These are phyloP conservation scores for Leptobrachium leishanense DNA, from an alignment of 2,113 vertebrate genomes.

Conservation along the genomic window DNA sequence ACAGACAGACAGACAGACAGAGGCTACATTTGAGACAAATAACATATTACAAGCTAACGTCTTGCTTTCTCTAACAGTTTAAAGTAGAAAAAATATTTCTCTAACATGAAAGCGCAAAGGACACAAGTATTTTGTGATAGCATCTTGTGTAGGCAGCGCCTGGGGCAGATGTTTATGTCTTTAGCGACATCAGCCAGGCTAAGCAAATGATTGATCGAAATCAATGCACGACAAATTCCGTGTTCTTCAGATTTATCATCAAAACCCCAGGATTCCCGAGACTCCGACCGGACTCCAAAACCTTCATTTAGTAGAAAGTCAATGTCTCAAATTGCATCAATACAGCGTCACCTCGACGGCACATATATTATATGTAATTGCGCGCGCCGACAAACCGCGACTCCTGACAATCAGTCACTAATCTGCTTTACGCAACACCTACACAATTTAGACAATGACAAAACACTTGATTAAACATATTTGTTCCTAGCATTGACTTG, in stretches of 20 bases:
- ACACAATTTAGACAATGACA: background rate
- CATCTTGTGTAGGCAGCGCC: no score
- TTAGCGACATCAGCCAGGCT: no score
- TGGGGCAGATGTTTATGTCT: no score
- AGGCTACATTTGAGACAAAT: no score
- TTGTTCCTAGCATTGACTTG: slow-evolving; percentile 2
- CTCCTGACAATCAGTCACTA: background rate
- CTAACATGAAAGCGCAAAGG: no score
- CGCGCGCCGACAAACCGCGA: background rate
- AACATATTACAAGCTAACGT: no score
- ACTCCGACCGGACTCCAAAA: background rate
- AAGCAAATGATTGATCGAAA: background rate
- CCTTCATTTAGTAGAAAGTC: background rate
- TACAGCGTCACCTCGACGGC: background rate
- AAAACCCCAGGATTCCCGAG: background rate
- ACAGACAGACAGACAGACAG: no score
- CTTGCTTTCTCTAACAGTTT: no score
- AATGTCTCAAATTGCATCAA: background rate
- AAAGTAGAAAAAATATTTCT: no score
- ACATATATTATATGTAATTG: slow-evolving; percentile 3
- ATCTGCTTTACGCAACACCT: background rate
- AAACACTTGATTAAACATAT: background rate
- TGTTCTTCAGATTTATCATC: background rate
- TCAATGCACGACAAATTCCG: background rate
- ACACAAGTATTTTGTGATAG: no score